phyloP scores from a whole-genome alignment of 1,140 invertebrate species.

The Copidosoma floridanum region DNA sequence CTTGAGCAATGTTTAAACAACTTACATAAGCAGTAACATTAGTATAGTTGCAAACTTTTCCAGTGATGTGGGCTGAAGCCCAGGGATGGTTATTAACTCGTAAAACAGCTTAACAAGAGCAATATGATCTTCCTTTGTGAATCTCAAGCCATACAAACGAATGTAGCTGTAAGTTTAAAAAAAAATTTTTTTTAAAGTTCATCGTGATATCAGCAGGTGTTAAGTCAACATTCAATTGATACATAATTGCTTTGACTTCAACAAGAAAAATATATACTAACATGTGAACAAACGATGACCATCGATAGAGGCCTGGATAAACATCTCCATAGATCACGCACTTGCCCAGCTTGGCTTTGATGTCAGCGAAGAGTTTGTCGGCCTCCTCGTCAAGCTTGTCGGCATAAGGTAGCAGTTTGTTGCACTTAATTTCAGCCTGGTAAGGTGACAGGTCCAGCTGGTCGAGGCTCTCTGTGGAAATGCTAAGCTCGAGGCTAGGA shows the following conservation, averaged over 20 bases:
- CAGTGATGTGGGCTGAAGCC: too few species aligned
- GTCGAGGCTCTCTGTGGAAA: conserved; percentile 13
- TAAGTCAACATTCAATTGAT: background rate
- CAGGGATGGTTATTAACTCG: conserved; percentile 73
- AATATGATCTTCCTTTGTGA: conserved; percentile 89
- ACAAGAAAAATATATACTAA: conserved; percentile 42
- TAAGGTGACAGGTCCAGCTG: background rate
- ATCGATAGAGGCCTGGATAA: conserved; percentile 64
- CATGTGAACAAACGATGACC: conserved; percentile 65
- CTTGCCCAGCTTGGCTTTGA: conserved; percentile 69
- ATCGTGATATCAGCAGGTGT: background rate
- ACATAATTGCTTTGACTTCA: too few species aligned
- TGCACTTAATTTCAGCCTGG: conserved; percentile 67
- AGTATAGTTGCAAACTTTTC: conserved; percentile 74
- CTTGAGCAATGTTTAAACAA: conserved; percentile 54
- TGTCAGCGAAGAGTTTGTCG: conserved; percentile 59
- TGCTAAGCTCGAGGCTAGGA: too few species aligned
- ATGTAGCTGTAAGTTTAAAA: conserved; percentile 74
- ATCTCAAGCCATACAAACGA: conserved; percentile 79
- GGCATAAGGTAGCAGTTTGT: conserved; percentile 68
- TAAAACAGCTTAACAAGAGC: conserved; percentile 81
- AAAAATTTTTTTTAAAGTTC: too few species aligned
- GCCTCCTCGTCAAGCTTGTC: conserved; percentile 67
- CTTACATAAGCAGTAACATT: conserved; percentile 69
- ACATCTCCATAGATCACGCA: conserved; percentile 68